A percentile compares a stretch with the other conserved stretches of the same genome.
phyloP scores from a whole-genome alignment of 1,140 invertebrate species.

The Dendroctonus valens region DNA sequence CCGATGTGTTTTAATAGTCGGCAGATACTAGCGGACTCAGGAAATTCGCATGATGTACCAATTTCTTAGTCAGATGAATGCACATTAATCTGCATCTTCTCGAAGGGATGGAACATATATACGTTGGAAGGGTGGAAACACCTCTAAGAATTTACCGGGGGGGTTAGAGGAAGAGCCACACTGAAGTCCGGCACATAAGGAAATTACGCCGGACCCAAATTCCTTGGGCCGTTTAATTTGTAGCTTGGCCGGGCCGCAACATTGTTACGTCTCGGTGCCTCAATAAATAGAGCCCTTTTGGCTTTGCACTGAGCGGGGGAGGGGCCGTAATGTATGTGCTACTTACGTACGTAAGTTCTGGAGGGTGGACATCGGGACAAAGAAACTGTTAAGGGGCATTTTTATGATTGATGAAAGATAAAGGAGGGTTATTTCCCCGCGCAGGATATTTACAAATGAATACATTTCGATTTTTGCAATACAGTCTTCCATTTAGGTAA shows the following conservation, averaged over 20 bases:
- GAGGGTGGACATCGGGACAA: conserved; percentile 27
- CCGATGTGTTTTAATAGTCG: not conserved
- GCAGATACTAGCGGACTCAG: conserved; percentile 9
- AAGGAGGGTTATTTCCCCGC: not conserved
- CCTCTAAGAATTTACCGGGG: conserved; percentile 46
- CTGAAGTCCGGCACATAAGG: conserved; percentile 45
- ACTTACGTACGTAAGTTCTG: conserved; percentile 18
- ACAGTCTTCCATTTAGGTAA: no score
- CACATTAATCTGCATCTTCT: conserved; percentile 51
- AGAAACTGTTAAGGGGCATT: conserved; percentile 21
- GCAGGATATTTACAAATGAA: no score
- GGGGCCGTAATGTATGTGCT: conserved; percentile 28
- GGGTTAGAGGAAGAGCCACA: conserved; percentile 22
- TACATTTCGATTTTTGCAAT: no score
- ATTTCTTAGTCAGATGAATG: conserved; percentile 50
- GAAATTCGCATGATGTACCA: conserved; percentile 38
- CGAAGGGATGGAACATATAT: conserved; percentile 26
- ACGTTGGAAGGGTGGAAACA: conserved; percentile 36
- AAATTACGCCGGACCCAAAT: conserved; percentile 46
- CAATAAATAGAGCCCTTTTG: conserved; percentile 34
- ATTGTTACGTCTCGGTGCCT: conserved; percentile 38
- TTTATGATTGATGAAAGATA: conserved; percentile 23
- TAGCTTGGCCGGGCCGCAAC: conserved; percentile 34
- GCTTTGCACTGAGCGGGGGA: conserved; percentile 10
- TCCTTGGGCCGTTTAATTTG: conserved; percentile 49